Evolutionary conservation across 2,888 invertebrate genomes (phyloP).

Genomic region (Zygaena filipendulae): DNA sequence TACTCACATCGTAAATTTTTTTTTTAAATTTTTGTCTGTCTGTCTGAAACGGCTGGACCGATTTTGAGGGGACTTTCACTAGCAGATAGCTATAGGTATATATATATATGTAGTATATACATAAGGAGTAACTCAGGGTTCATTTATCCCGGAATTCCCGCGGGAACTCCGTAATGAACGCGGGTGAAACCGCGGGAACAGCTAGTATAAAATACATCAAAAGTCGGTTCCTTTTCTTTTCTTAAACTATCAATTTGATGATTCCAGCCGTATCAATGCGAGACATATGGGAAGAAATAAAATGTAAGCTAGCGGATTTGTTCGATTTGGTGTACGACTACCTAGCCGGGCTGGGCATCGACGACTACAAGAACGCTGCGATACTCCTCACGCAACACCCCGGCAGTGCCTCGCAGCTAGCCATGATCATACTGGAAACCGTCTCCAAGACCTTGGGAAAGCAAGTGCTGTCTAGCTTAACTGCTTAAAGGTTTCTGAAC

Average conservation of each 20-base stretch:
- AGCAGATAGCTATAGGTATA: too few species aligned
- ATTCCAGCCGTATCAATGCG: slow-evolving; percentile 49
- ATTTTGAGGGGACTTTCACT: too few species aligned
- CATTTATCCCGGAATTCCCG: too few species aligned
- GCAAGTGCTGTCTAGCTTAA: slow-evolving; percentile 38
- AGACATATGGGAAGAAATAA: slow-evolving; percentile 46
- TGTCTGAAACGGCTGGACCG: too few species aligned
- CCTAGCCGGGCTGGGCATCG: slow-evolving; percentile 42
- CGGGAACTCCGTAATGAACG: too few species aligned
- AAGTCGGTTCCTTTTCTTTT: slow-evolving; percentile 1
- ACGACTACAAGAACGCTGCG: slow-evolving; percentile 41
- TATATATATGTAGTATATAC: too few species aligned
- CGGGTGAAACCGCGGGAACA: too few species aligned
- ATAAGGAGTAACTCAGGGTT: too few species aligned
- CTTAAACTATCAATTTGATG: too few species aligned
- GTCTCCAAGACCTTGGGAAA: slow-evolving; percentile 39
- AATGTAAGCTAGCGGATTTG: slow-evolving; percentile 33
- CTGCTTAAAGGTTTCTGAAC: slow-evolving; percentile 20
- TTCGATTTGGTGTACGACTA: slow-evolving; percentile 54
- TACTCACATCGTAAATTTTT: too few species aligned
- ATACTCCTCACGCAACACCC: slow-evolving; percentile 28
- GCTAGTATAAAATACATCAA: too few species aligned
- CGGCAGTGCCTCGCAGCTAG: slow-evolving; percentile 28
- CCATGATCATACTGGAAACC: slow-evolving; percentile 36
- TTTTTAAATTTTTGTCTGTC: too few species aligned